Evolutionary conservation across 2,888 invertebrate genomes (phyloP).

Genomic region (Salticus scenicus): DNA sequence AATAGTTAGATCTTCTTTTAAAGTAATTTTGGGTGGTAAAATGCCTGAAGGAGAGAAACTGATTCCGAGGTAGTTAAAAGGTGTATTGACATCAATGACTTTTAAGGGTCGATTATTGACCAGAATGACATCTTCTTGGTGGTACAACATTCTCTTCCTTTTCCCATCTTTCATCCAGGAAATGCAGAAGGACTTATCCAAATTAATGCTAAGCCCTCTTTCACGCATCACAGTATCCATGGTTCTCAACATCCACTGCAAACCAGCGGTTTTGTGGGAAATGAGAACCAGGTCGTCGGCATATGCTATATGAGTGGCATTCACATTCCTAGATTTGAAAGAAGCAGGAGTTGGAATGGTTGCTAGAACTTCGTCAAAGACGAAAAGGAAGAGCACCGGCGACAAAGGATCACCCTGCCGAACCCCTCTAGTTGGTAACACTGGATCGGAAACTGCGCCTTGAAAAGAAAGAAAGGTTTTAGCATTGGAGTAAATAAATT

Average conservation of each 20-base stretch:
- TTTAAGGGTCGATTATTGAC: neutral
- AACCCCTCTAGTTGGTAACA: neutral
- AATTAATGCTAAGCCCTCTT: neutral
- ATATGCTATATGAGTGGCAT: neutral
- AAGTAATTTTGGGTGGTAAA: too few relatives aligned
- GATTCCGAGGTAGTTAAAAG: neutral
- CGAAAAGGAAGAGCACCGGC: neutral
- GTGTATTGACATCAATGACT: neutral
- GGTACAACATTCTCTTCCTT: neutral
- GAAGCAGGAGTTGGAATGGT: neutral
- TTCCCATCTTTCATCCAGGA: neutral
- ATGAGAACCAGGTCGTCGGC: conserved; percentile 3
- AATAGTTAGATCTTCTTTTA: neutral
- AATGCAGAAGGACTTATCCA: neutral
- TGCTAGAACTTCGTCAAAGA: neutral
- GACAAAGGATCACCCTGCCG: neutral
- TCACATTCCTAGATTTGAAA: neutral
- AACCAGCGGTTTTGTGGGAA: neutral
- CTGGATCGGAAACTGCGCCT: neutral
- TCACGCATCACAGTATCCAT: neutral
- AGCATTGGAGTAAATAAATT: neutral
- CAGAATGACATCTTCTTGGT: neutral
- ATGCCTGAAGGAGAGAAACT: too few relatives aligned
- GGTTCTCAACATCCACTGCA: neutral
- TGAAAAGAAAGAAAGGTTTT: neutral